phyloP scores from a whole-genome alignment of 2,888 invertebrate genomes.

The Odontothrips loti region DNA sequence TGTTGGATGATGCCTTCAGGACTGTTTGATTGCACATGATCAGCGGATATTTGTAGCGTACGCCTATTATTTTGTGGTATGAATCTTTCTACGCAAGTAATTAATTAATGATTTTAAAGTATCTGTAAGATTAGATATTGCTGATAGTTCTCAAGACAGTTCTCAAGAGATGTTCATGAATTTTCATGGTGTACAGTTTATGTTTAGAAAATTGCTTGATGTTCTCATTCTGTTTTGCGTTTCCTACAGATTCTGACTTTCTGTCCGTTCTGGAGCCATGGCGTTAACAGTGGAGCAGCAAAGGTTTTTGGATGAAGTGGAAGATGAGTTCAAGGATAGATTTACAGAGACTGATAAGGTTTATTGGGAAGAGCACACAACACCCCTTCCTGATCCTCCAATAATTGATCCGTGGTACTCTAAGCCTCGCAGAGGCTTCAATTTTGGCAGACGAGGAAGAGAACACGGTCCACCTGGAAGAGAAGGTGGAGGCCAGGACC shows the following conservation, averaged over 20 bases:
- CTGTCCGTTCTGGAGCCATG: neutral
- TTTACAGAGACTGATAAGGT: neutral
- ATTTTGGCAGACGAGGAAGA: slow-evolving; percentile 5
- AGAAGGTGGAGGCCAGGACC: too few relatives aligned
- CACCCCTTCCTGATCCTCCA: neutral
- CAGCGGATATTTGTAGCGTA: too few relatives aligned
- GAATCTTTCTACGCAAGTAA: too few relatives aligned
- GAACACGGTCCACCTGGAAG: neutral
- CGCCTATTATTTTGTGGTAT: too few relatives aligned
- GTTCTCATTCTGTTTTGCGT: neutral
- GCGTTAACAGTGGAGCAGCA: neutral
- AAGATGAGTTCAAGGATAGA: slow-evolving; percentile 45
- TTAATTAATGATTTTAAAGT: neutral
- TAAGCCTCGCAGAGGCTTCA: neutral
- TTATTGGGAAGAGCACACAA: neutral
- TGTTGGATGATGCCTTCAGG: too few relatives aligned
- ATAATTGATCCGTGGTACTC: neutral
- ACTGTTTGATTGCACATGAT: too few relatives aligned
- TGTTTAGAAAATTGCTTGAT: neutral
- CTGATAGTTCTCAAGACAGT: too few relatives aligned
- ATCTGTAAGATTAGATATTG: neutral
- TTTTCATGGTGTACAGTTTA: too few relatives aligned
- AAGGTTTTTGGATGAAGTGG: slow-evolving; percentile 52
- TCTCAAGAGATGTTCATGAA: neutral
- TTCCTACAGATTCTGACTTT: neutral